These are phyloP conservation scores for Xenopus laevis DNA, from an alignment of 2,113 vertebrate genomes.

Conservation along the genomic window DNA sequence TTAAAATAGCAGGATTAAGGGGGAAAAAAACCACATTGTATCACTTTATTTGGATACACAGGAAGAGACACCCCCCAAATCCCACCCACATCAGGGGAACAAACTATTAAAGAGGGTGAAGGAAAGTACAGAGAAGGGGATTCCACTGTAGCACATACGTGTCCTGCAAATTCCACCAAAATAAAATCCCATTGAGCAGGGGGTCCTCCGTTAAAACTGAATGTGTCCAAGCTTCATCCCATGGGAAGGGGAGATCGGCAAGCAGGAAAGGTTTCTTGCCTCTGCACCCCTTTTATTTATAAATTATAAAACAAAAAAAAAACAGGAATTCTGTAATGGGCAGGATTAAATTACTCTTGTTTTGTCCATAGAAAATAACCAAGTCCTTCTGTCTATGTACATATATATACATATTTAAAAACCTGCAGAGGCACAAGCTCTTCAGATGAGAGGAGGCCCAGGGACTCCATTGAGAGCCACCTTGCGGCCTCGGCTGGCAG, in stretches of 20 bases:
- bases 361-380: constrained; percentile 71
- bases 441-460: constrained; percentile 73
- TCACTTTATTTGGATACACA: constrained; percentile 1
- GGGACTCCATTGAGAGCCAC: constrained; percentile 74
- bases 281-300: constrained; percentile 19
- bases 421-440: constrained; percentile 11
- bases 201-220: neutral
- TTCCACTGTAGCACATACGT: neutral
- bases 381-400: constrained; percentile 59
- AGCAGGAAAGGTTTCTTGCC: neutral
- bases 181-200: neutral
- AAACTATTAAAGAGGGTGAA: neutral
- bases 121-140: neutral
- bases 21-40: constrained; percentile 4
- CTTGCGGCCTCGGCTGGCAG: constrained; percentile 70
- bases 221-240: neutral
- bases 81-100: constrained; percentile 5
- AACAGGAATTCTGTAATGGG: neutral
- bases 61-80: constrained; percentile 4
- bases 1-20: too few relatives aligned
- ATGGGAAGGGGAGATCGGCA: neutral
- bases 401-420: constrained; percentile 52
- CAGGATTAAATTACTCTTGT: constrained; percentile 67
- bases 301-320: constrained; percentile 30
- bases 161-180: too few relatives aligned